A percentile compares a stretch with the other conserved stretches of the same genome.
Evolutionary conservation across 2,113 vertebrate species (phyloP).

Genomic region (Antechinus flavipes): DNA sequence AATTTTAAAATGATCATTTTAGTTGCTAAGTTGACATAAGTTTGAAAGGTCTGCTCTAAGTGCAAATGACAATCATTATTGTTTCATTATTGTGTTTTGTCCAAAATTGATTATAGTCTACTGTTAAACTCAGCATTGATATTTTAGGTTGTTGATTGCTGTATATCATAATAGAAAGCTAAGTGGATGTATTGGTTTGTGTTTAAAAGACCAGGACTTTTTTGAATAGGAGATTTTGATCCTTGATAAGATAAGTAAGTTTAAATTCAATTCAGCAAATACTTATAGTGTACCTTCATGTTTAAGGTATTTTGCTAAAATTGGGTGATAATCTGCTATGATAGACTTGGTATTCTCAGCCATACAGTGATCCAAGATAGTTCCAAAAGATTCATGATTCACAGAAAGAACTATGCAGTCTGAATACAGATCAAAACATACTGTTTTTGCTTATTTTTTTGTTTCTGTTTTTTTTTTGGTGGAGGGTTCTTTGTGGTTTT

Average conservation of each 20-base stretch:
- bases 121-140: not conserved
- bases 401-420: not conserved
- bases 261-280: slow-evolving; percentile 12
- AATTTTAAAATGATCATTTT: slow-evolving; percentile 44
- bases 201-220: slow-evolving; percentile 9
- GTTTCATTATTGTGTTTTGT: not conserved
- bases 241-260: slow-evolving; percentile 12
- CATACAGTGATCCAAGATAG: not conserved
- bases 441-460: not conserved
- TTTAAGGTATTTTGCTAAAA: not conserved
- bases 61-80: not conserved
- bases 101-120: not conserved
- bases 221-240: not conserved
- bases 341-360: too few relatives aligned
- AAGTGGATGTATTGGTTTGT: not conserved
- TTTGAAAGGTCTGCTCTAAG: slow-evolving; percentile 15
- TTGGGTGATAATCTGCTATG: not conserved
- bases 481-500: not conserved
- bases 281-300: too few relatives aligned
- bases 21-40: slow-evolving; percentile 11
- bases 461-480: too few relatives aligned
- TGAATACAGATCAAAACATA: not conserved
- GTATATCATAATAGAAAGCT: not conserved
- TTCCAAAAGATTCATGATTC: not conserved
- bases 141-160: not conserved